phyloP scores from a whole-genome alignment of 2,113 vertebrate genomes.

The Puma concolor region DNA sequence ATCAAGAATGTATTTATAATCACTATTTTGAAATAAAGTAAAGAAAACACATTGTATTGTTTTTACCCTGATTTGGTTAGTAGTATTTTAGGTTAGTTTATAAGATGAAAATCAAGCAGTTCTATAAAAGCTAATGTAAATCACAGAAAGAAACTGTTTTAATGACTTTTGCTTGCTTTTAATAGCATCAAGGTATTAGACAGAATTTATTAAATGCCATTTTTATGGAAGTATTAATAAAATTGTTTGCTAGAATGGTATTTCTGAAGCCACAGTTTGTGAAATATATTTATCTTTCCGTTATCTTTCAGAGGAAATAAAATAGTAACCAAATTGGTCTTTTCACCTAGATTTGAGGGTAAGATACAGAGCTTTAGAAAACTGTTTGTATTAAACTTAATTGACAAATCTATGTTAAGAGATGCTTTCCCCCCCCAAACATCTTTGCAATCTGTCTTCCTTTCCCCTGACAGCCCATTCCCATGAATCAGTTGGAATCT shows the following conservation, averaged over 20 bases:
- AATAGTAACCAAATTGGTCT: conserved; percentile 54
- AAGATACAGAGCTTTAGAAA: conserved; percentile 63
- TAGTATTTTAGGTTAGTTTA: conserved; percentile 77
- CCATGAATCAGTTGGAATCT: conserved; percentile 51
- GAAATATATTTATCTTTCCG: conserved; percentile 73
- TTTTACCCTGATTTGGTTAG: conserved; percentile 84
- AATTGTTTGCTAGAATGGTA: conserved; percentile 78
- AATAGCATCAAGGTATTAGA: conserved; percentile 73
- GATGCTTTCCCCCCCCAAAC: neutral
- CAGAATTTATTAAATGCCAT: conserved; percentile 77
- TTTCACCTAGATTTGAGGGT: conserved; percentile 63
- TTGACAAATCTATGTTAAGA: conserved; percentile 54
- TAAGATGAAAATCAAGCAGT: conserved; percentile 68
- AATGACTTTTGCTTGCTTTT: conserved; percentile 79
- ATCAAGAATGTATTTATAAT: conserved; percentile 87
- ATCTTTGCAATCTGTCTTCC: conserved; percentile 59
- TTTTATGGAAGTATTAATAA: conserved; percentile 81
- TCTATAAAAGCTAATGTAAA: conserved; percentile 67
- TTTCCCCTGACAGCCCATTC: conserved; percentile 45
- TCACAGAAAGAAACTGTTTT: conserved; percentile 69
- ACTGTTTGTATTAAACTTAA: conserved; percentile 64
- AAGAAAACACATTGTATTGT: conserved; percentile 83
- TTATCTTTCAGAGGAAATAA: conserved; percentile 65
- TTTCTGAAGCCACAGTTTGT: conserved; percentile 80
- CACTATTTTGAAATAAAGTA: conserved; percentile 88